phyloP scores from a whole-genome alignment of 2,113 vertebrate species.

The Colaptes auratus region DNA sequence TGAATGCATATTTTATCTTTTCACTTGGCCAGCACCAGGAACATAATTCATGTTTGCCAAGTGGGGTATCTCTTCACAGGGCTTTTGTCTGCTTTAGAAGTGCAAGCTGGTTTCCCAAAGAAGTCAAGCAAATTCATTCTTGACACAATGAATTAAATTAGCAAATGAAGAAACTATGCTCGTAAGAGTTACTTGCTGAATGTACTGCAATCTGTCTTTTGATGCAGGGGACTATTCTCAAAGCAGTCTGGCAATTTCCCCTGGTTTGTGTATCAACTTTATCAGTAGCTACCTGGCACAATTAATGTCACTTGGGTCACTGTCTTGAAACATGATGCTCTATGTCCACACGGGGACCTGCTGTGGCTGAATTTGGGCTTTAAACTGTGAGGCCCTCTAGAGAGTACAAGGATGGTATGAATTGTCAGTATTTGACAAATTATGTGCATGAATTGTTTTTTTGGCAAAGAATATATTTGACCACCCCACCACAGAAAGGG shows the following conservation, averaged over 20 bases:
- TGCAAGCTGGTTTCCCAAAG: background rate
- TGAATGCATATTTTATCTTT: background rate
- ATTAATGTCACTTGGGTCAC: background rate
- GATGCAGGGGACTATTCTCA: background rate
- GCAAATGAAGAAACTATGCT: background rate
- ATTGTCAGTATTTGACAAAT: background rate
- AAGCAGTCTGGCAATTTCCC: background rate
- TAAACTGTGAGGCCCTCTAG: background rate
- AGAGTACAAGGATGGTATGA: background rate
- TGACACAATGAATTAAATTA: background rate
- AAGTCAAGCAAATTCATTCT: background rate
- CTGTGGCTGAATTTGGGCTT: background rate
- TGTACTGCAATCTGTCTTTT: background rate
- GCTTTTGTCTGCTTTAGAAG: background rate
- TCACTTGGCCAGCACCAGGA: background rate
- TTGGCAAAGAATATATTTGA: background rate
- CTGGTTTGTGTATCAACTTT: background rate
- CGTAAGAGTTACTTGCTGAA: background rate
- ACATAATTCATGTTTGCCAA: background rate
- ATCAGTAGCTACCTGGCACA: background rate
- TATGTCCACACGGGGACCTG: background rate
- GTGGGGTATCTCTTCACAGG: accelerated
- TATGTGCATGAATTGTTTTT: background rate
- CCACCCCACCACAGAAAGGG: no score
- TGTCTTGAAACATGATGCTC: background rate